phyloP scores from a whole-genome alignment of 2,888 invertebrate genomes.

The Brenthis hecate region DNA sequence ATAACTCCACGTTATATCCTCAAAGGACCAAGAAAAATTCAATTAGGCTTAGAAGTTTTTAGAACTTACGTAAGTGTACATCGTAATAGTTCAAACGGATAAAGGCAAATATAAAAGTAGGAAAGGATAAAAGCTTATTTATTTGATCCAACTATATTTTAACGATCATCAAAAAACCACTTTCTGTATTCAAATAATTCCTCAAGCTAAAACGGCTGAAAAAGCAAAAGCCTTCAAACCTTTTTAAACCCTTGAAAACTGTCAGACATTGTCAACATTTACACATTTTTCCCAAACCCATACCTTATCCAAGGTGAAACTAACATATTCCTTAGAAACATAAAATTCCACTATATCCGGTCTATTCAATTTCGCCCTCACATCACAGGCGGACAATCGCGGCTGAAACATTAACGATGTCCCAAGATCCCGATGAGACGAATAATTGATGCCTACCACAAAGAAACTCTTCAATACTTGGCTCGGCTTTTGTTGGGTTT shows the following conservation, averaged over 20 bases:
- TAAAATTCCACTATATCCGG: constrained; percentile 14
- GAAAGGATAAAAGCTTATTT: too few relatives aligned
- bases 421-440: constrained; percentile 42
- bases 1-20: too few relatives aligned
- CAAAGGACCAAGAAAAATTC: too few relatives aligned
- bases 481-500: constrained; percentile 34
- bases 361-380: constrained; percentile 24
- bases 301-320: neutral
- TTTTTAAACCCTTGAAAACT: neutral
- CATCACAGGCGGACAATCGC: constrained; percentile 25
- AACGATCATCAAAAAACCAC: too few relatives aligned
- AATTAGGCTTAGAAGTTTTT: too few relatives aligned
- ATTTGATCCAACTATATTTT: too few relatives aligned
- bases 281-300: neutral
- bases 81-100: too few relatives aligned
- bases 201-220: too few relatives aligned
- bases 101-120: too few relatives aligned
- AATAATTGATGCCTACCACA: constrained; percentile 41
- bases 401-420: constrained; percentile 33
- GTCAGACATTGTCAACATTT: neutral
- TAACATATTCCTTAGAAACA: neutral
- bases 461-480: constrained; percentile 40
- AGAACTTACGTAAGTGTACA: too few relatives aligned
- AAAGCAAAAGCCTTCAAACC: too few relatives aligned
- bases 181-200: too few relatives aligned